These are phyloP conservation scores for Progne subis DNA, from an alignment of 2,113 vertebrate genomes.

Conservation along the genomic window DNA sequence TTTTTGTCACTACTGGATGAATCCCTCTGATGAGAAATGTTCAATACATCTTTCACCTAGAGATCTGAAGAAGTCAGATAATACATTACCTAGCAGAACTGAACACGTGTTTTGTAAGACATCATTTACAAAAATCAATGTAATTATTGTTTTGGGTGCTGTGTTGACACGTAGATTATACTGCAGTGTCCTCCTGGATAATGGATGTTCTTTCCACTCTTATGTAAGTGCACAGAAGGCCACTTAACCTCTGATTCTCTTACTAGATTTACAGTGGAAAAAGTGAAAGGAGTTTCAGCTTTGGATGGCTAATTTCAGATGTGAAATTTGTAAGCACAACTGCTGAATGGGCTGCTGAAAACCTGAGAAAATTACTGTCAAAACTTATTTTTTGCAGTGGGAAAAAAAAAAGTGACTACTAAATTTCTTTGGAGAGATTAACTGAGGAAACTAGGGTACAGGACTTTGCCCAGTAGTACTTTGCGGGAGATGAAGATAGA, in stretches of 20 bases:
- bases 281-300: neutral
- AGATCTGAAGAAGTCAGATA: neutral
- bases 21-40: neutral
- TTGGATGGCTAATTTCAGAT: neutral
- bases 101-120: neutral
- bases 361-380: neutral
- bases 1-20: neutral
- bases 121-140: neutral
- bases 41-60: neutral
- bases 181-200: neutral
- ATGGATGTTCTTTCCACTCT: neutral
- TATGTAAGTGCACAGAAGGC: accelerated
- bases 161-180: neutral
- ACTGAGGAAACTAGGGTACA: neutral
- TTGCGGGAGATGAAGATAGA: neutral
- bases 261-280: neutral
- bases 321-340: neutral
- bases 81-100: neutral
- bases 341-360: neutral
- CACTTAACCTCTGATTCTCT: neutral
- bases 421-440: neutral
- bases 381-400: neutral
- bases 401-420: neutral
- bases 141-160: neutral
- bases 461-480: neutral